Conservation (phyloP, 2,888 invertebrate genomes). For the Lochmaea crataegi region DNA sequence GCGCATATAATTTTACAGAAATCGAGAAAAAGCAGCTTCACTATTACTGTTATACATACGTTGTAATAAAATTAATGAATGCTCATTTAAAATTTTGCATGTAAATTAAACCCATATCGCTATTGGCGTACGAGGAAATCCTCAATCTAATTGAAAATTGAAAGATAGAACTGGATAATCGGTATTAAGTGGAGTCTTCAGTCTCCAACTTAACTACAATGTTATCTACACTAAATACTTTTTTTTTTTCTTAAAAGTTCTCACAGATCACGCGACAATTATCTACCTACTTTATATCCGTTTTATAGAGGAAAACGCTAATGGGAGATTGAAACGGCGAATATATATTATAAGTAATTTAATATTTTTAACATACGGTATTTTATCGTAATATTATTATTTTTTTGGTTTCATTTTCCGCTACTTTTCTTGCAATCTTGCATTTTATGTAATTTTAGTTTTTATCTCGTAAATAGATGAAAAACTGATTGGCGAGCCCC, state of each 20-base stretch:
- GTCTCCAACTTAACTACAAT: slow-evolving; percentile 23
- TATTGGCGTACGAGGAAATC: slow-evolving; percentile 41
- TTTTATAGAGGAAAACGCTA: not conserved
- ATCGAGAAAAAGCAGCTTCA: slow-evolving; percentile 35
- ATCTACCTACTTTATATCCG: slow-evolving; percentile 19
- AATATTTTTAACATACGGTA: not conserved
- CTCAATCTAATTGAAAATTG: slow-evolving; percentile 38
- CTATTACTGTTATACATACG: slow-evolving; percentile 45
- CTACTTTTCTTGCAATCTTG: no score
- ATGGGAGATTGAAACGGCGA: not conserved
- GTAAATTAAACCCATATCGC: slow-evolving; percentile 36
- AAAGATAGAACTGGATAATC: slow-evolving; percentile 37
- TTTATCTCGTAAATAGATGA: no score
- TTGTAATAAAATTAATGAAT: slow-evolving; percentile 47
- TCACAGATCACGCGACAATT: slow-evolving; percentile 30
- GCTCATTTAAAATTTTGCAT: slow-evolving; percentile 44
- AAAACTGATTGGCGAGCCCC: no score
- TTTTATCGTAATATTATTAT: not conserved
- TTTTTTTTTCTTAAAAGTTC: slow-evolving; percentile 25
- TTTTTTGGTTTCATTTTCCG: no score
- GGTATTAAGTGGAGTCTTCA: slow-evolving; percentile 27
- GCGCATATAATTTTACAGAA: slow-evolving; percentile 44
- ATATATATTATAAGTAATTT: not conserved
- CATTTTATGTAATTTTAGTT: no score
- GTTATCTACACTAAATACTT: slow-evolving; percentile 27